phyloP scores from a whole-genome alignment of 1,140 invertebrate species.

The Bombus confusus region DNA sequence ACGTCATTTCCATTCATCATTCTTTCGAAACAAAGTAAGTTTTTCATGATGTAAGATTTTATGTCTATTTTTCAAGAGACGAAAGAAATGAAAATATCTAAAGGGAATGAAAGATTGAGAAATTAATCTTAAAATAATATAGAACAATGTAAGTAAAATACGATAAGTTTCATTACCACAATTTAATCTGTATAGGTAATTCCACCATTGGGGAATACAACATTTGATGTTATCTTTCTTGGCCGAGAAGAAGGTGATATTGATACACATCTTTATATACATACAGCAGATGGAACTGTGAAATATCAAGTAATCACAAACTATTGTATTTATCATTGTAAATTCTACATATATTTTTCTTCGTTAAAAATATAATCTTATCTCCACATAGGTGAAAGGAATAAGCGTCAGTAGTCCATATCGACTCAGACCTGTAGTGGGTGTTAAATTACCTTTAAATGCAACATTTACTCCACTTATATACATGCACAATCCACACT shows the following conservation, averaged over 20 bases:
- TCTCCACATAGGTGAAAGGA: constrained; percentile 87
- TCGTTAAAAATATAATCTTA: constrained; percentile 34
- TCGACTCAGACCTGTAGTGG: constrained; percentile 93
- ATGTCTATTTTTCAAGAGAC: neutral
- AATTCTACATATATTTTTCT: constrained; percentile 49
- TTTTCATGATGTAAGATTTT: neutral
- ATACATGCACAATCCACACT: constrained; percentile 96
- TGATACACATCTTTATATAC: constrained; percentile 94
- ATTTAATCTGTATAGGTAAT: constrained; percentile 86
- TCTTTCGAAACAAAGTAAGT: constrained; percentile 93
- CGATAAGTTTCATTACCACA: neutral
- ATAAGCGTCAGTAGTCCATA: constrained; percentile 93
- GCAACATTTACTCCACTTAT: constrained; percentile 95
- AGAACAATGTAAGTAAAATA: neutral
- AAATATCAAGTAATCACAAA: constrained; percentile 87
- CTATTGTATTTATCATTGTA: constrained; percentile 16
- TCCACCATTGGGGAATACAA: constrained; percentile 94
- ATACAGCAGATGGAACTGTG: constrained; percentile 94
- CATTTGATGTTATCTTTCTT: constrained; percentile 97
- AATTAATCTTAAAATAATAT: neutral
- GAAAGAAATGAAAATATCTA: neutral
- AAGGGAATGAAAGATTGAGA: neutral
- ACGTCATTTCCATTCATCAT: constrained; percentile 95
- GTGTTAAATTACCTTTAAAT: constrained; percentile 95
- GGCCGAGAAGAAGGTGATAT: constrained; percentile 94